Evolutionary conservation across 1,140 invertebrate genomes (phyloP), one percentile per base, ranked within the genome.

Genomic region (Megathymus violae): DNA sequence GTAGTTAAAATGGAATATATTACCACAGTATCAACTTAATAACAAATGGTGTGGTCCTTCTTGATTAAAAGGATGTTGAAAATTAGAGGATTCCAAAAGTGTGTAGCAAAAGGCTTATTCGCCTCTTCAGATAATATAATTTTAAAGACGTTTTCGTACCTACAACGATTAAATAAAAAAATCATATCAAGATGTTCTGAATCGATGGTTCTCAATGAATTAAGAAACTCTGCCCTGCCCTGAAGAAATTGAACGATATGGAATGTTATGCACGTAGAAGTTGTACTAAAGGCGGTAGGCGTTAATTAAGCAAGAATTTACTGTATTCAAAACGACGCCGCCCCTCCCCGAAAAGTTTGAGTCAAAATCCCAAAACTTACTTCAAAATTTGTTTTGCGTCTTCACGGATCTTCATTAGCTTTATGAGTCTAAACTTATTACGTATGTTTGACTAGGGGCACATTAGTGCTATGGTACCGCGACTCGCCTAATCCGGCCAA

Each of bases 231-330:
- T n/a, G n/a, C n/a, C n/a, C n/a, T n/a, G n/a, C n/a, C n/a, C n/a
- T n/a, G n/a, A n/a, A n/a, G n/a, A n/a, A n/a, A n/a, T 31, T 56
- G 56, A 63, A 56, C 51, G 52, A 64, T 54, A 48, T 25, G 36
- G 19, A 51, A 52, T 40, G 38, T 50, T 62, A 61, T 58, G 60
- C 54, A 25, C 31, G 64, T 15, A 15, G 51, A 56, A 69, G 54
- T 68, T 60, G 51, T 38, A 60, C 25, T 10, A 27, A 40, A 27
- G 25, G 22, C 17, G 43, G 40, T 13, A 44, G 58, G 64, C 68
- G 79, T 82, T 85, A 89, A 89, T 87, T 89, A 89, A 76, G 72
- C 75, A 79, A 78, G 77, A 78, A 80, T 82, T 75, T 74, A 76
- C 71, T 73, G 78, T 83, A 85, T 85, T 85, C 79, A 77, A 80